These are phyloP conservation scores for Pempheris klunzingeri DNA, from an alignment of 2,797 vertebrate genomes.

Conservation along the genomic window DNA sequence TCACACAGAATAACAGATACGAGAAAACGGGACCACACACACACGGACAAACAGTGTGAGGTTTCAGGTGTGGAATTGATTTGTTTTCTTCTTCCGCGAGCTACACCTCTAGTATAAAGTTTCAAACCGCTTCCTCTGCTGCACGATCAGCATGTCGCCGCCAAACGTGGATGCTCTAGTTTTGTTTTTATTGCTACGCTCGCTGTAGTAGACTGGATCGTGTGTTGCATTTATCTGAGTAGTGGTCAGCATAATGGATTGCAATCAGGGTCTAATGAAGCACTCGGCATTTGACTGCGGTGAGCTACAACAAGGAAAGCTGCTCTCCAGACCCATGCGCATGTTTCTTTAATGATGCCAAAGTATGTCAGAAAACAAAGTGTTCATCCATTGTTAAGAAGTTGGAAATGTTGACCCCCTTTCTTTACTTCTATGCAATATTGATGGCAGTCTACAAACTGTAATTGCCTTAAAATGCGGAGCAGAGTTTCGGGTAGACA, in stretches of 20 bases:
- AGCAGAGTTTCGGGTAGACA: slow-evolving; percentile 5
- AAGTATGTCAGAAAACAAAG: slow-evolving; percentile 18
- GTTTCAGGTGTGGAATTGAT: slow-evolving; percentile 31
- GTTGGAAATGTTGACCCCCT: background rate
- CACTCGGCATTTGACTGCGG: slow-evolving; percentile 18
- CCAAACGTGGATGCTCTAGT: slow-evolving; percentile 10
- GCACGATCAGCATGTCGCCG: slow-evolving; percentile 23
- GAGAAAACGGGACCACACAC: slow-evolving; percentile 6
- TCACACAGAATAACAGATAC: background rate
- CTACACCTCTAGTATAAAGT: slow-evolving; percentile 21
- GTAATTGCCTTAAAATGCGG: slow-evolving; percentile 1
- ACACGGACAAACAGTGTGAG: background rate
- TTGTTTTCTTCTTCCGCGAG: slow-evolving; percentile 33
- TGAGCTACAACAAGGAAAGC: background rate
- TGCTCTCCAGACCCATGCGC: slow-evolving; percentile 3
- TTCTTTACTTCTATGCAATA: slow-evolving; percentile 3
- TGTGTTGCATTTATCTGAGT: slow-evolving; percentile 18
- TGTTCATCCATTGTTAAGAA: slow-evolving; percentile 17
- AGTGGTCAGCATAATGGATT: slow-evolving; percentile 24
- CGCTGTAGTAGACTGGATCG: slow-evolving; percentile 9
- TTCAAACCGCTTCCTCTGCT: slow-evolving; percentile 8
- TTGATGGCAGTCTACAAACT: slow-evolving; percentile 34
- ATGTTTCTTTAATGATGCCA: slow-evolving; percentile 44
- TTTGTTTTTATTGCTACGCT: slow-evolving; percentile 7
- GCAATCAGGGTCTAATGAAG: slow-evolving; percentile 39